These are phyloP conservation scores for Staurois parvus DNA, from an alignment of 2,797 vertebrate species.

Conservation along the genomic window DNA sequence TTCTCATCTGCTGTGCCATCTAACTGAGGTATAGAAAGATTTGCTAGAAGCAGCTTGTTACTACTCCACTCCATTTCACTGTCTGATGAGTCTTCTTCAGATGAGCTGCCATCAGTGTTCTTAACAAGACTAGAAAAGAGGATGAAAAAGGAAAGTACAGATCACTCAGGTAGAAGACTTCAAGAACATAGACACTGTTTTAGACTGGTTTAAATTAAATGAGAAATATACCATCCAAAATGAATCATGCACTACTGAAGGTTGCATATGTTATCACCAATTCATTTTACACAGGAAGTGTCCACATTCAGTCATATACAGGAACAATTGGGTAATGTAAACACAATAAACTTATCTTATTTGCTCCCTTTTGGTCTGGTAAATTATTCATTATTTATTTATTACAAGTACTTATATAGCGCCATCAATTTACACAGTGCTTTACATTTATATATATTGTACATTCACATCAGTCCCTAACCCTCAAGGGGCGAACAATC, in stretches of 20 bases:
- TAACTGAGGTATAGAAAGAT: constrained; percentile 94
- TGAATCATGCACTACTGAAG: not conserved
- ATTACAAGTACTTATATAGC: too few species aligned
- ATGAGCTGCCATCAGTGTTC: constrained; percentile 81
- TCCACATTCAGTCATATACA: too few species aligned
- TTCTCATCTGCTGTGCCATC: constrained; percentile 97
- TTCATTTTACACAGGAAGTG: too few species aligned
- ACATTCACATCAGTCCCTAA: too few species aligned
- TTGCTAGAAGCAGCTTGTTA: constrained; percentile 82
- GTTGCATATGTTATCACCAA: too few species aligned
- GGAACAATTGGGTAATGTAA: too few species aligned
- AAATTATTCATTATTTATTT: too few species aligned
- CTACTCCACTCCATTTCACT: constrained; percentile 95
- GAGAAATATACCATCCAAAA: constrained; percentile 16
- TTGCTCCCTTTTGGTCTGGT: too few species aligned
- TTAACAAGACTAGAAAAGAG: constrained; percentile 71
- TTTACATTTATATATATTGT: too few species aligned
- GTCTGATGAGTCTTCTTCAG: constrained; percentile 89
- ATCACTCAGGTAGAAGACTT: not conserved
- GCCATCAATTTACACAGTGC: too few species aligned
- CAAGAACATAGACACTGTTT: not conserved
- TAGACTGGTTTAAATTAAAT: not conserved
- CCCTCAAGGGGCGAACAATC: too few species aligned
- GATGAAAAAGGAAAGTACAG: not conserved
- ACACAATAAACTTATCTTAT: too few species aligned